Evolutionary conservation across 2,113 vertebrate genomes (phyloP).

Genomic region (Bolborhynchus lineola): DNA sequence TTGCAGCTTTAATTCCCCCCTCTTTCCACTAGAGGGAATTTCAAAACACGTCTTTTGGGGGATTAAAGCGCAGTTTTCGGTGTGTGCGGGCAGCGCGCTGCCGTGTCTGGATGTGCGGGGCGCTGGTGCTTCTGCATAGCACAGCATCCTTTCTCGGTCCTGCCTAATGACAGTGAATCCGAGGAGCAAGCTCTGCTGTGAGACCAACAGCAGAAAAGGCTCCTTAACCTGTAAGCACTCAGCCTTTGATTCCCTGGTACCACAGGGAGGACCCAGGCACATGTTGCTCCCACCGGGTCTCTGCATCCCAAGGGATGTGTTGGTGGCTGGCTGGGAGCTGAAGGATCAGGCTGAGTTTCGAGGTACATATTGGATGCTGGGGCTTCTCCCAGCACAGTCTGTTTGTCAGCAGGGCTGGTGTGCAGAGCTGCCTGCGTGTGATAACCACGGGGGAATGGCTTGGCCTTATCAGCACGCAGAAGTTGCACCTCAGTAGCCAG

Average conservation of each 20-base stretch:
- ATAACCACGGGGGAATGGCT: not conserved
- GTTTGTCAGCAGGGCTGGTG: not conserved
- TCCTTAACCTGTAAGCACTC: not conserved
- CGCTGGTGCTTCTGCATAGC: not conserved
- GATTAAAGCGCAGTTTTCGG: not conserved
- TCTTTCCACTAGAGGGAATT: not conserved
- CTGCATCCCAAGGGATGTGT: not conserved
- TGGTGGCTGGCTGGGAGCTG: not conserved
- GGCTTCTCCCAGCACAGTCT: not conserved
- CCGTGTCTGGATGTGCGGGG: fast-evolving
- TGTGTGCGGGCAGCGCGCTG: not conserved
- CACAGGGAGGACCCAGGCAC: fast-evolving
- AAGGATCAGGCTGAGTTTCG: not conserved
- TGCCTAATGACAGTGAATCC: not conserved
- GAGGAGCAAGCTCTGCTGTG: not conserved
- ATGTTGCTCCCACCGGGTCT: fast-evolving
- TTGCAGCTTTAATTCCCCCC: not conserved
- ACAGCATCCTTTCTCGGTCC: not conserved
- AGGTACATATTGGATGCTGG: too few species aligned
- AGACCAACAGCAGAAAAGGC: not conserved
- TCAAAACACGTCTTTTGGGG: not conserved
- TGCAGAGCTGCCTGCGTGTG: not conserved
- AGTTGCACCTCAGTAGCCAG: not conserved
- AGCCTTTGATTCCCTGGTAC: not conserved
- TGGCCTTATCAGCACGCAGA: not conserved